Evolutionary conservation across 1,140 invertebrate species (phyloP), one percentile per base, ranked within the genome.

Genomic region (Sycophaga agraensis): DNA sequence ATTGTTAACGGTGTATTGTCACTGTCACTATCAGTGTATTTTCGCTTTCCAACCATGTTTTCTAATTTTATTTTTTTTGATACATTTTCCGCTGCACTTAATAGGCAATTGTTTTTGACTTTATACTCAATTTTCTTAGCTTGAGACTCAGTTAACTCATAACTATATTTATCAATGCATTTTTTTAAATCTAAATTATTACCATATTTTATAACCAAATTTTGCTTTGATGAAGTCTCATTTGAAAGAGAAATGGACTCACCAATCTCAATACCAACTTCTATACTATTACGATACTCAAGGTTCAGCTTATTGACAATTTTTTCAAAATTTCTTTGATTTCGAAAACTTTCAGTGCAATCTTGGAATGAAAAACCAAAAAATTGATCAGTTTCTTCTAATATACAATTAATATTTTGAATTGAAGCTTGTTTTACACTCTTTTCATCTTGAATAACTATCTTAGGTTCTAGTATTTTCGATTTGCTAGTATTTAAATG

Each of bases 1-100:
- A 48, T 67, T 28, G 31, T 64, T 4, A 65, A 37, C 11, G 71
- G 68, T 4, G 69, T 72, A n/a, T n/a, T n/a, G 11, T 73, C 63
- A 31, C 40, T 63, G 9, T 70, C 67, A 7, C 48, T 59, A 45
- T 69, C 70, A 9, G 37, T 4, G 34, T 57, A 31, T 21, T 53
- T 63, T 26, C 61, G 34, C 26, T 61, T 61, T 22, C 42, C 58
- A 1, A 42, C 37, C 0, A 50, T 16, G n/a, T 50, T 51, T 22
- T 16, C 12, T n/a, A n/a, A n/a, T 37, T 65, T 26, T n/a, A 24
- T 45, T 24, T 37, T 24, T 16, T 0, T 7, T 26, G 31, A 21
- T 24, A 4, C 42, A 51, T 16, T 14, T 45, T 6, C 22, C 17
- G 1, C 12, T 45, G 17, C 22, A 40, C 24, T 42, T 31, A 22